Evolutionary conservation across 2,113 vertebrate species (phyloP).

Genomic region (Chloebia gouldiae): DNA sequence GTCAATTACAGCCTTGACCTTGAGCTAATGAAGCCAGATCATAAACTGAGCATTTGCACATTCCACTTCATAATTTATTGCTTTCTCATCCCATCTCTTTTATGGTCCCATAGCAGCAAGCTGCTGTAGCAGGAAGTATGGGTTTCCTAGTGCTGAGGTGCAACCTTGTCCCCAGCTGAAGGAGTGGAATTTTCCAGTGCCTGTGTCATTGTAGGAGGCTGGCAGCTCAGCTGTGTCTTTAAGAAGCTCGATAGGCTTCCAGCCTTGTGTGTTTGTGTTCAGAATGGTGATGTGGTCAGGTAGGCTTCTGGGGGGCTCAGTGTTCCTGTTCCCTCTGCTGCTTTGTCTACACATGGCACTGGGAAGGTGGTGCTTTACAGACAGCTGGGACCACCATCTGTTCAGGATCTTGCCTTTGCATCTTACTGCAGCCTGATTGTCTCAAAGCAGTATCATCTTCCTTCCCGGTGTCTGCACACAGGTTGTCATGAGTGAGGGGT

Average conservation of each 20-base stretch:
- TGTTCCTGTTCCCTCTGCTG: not conserved
- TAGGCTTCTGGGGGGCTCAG: not conserved
- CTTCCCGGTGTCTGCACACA: not conserved
- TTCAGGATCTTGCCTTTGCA: not conserved
- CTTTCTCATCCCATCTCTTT: not conserved
- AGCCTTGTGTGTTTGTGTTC: not conserved
- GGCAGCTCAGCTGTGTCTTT: not conserved
- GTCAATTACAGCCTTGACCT: constrained; percentile 18
- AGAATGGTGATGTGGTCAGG: not conserved
- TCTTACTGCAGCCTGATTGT: not conserved
- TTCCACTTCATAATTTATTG: not conserved
- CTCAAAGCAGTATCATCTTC: not conserved
- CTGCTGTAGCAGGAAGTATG: constrained; percentile 7
- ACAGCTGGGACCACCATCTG: constrained; percentile 34
- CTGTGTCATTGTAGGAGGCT: not conserved
- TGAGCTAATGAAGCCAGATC: not conserved
- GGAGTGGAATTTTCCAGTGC: constrained; percentile 46
- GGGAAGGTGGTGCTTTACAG: not conserved
- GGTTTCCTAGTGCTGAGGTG: not conserved
- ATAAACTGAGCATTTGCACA: not conserved
- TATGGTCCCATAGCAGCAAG: not conserved
- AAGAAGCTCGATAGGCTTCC: accelerated
- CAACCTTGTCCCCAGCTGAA: not conserved
- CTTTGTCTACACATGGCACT: not conserved
- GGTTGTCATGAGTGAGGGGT: not conserved